These are phyloP conservation scores for Danaus plexippus DNA, from an alignment of 1,140 invertebrate species.

Conservation along the genomic window DNA sequence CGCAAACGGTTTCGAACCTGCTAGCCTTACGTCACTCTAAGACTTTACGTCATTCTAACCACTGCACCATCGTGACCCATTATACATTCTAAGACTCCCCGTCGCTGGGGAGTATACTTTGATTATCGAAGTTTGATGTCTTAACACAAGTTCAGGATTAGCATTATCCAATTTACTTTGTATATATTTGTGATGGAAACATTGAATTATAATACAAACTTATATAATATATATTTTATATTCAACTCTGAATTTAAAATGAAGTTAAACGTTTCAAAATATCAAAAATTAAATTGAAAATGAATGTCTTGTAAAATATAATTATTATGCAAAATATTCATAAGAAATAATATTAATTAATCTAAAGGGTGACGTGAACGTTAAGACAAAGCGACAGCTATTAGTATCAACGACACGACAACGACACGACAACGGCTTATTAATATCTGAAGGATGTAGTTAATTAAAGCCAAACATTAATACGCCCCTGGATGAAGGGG, in stretches of 20 bases:
- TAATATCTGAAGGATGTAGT: slow-evolving; percentile 26
- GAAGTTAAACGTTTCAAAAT: not conserved
- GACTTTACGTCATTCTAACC: no score
- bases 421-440: slow-evolving; percentile 24
- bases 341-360: slow-evolving; percentile 10
- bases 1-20: no score
- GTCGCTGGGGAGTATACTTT: slow-evolving; percentile 36
- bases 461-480: slow-evolving; percentile 65
- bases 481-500: slow-evolving; percentile 23
- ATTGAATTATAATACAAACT: no score
- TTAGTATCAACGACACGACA: slow-evolving; percentile 51
- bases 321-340: slow-evolving; percentile 7
- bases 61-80: not conserved
- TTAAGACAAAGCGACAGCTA: slow-evolving; percentile 41
- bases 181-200: no score
- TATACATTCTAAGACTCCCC: slow-evolving; percentile 13
- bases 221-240: no score
- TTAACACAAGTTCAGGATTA: slow-evolving; percentile 44
- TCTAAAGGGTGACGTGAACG: slow-evolving; percentile 26
- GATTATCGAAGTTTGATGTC: slow-evolving; percentile 64
- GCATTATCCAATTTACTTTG: slow-evolving; percentile 52
- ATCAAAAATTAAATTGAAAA: not conserved
- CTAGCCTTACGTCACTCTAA: no score
- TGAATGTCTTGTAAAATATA: not conserved
- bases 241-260: no score